Evolutionary conservation across 2,888 invertebrate genomes (phyloP), one percentile per base, ranked within the genome.

Genomic region (Dryobota labecula): DNA sequence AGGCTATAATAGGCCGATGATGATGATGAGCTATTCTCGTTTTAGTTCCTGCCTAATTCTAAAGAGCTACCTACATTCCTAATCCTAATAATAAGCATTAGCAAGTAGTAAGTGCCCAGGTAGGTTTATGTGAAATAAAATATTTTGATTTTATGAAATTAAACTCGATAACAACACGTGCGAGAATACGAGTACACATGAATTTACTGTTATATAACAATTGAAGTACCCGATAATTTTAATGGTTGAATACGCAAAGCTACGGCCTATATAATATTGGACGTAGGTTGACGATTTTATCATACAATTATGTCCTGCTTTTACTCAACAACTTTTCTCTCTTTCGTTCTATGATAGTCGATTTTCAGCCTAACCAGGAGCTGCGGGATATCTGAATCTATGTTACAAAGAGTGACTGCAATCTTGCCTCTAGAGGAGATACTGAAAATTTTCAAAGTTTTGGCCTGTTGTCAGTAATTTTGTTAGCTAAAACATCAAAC

Each of bases 191-290:
- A 15, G 33, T 30, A 51, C 57, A 33, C 41, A 49, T 53, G 13
- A 60, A 51, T 61, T 54, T 47, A 66, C 11, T 11, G 43, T 60
- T 43, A 60, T 27, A 38, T 49, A 70, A 51, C 54, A 41, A 36
- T 70, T 57, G 51, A 45, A 78, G 24, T 78, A 41, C 38, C 30
- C 60, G 56, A 62, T 71, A 41, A 61, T 54, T 43, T 78, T 61
- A 43, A 77, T 61, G 70, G n/a, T 27, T 33, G 20, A 45, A n/a
- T 70, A 47, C 43, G 54, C 36, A 76, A 76, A 30, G 27, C 20
- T 15, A 20, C 27, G 49, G 8, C 43, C 27, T 20, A 11, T 24
- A 43, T 15, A 57, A 24, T n/a, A 15, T 15, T 18, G 18, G 8
- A 0, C 53, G 27, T 13, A 24, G 15, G 27, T 36, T 27, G 70